Percentiles rank a stretch among this genome's conserved stretches.
Evolutionary conservation across 1,140 invertebrate species (phyloP).

Genomic region (Drosophila pseudoananassae): DNA sequence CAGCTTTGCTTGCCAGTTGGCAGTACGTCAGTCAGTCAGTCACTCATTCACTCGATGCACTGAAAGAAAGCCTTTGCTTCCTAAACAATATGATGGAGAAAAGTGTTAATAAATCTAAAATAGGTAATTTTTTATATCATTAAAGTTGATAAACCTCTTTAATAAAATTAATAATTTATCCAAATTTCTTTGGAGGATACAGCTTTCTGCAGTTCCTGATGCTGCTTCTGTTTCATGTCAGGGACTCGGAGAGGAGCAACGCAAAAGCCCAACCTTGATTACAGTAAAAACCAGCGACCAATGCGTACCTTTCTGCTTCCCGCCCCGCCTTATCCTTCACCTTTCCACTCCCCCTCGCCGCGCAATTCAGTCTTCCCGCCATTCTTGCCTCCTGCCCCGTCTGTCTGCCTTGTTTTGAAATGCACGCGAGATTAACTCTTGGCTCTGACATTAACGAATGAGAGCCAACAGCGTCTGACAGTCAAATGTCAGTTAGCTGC

Average conservation of each 20-base stretch:
- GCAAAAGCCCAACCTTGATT: conserved; percentile 64
- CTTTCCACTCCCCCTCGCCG: background rate
- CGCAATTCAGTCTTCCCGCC: background rate
- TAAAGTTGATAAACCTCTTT: background rate
- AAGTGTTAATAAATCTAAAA: too few species aligned
- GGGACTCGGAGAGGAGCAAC: background rate
- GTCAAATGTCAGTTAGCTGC: conserved; percentile 81
- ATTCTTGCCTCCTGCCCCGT: background rate
- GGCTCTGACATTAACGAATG: conserved; percentile 79
- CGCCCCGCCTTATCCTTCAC: background rate
- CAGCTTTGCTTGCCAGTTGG: conserved; percentile 50
- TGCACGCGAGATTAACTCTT: conserved; percentile 82
- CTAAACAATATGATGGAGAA: too few species aligned
- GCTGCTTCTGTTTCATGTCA: conserved; percentile 32
- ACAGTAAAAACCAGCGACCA: conserved; percentile 60
- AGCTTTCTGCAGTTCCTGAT: conserved; percentile 31
- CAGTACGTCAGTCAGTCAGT: conserved; percentile 68
- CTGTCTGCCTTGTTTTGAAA: conserved; percentile 69
- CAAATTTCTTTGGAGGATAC: conserved; percentile 1
- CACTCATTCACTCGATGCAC: conserved; percentile 43
- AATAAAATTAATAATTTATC: background rate
- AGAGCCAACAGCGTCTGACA: conserved; percentile 81
- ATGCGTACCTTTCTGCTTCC: conserved; percentile 61
- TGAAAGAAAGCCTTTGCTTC: conserved; percentile 1
- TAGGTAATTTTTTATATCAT: background rate